Base-by-base conservation (phyloP, 2,113 vertebrate genomes). In the Rallus limicola region DNA sequence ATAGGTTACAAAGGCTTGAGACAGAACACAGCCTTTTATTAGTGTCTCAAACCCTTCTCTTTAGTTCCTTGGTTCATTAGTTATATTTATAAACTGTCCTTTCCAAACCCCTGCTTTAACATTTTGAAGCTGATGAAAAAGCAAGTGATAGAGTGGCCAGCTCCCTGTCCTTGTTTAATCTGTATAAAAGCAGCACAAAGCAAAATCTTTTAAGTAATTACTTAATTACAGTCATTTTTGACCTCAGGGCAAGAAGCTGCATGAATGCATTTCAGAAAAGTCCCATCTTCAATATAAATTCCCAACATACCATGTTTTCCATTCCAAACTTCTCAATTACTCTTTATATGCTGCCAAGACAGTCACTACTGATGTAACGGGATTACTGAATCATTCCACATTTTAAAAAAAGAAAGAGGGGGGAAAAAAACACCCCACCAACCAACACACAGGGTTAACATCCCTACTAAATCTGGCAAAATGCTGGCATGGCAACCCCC, bases 261-360 rank as follows among this genome's bases (percentile, higher is more conserved):
- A 83, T 26, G 42, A 92, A 81, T 59, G 70, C 77, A 15, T 65
- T 42, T 90, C 55, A 71, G 85, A 79, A 96, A 97, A 88, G 94
- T 79, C 95, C 83, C 50, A 6, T 67, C 77, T 93, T 96, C 58
- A 67, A 65, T 4, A 84, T 64, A 75, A 72, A 84, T 69, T 86
- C 92, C 67, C 86, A 82, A 26, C 69, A 81, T 6, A 3, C 70
- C 78, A 89, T 75, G 67, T 24, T 84, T 92, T 68, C 69, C 89
- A 83, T 84, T 93, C 70, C 64, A 78, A 69, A 82, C 69, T 60
- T 79, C 92, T 93, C 82, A 94, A 75, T 76, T 58, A 82, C 34
- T 83, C 79, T 75, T 90, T 81, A 84, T 87, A 59, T 16, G 56
- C 83, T 79, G 77, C 70, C 72, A 72, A 86, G 46, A 48, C 40